phyloP scores from a whole-genome alignment of 2,797 vertebrate species.

The Tachyglossus aculeatus region DNA sequence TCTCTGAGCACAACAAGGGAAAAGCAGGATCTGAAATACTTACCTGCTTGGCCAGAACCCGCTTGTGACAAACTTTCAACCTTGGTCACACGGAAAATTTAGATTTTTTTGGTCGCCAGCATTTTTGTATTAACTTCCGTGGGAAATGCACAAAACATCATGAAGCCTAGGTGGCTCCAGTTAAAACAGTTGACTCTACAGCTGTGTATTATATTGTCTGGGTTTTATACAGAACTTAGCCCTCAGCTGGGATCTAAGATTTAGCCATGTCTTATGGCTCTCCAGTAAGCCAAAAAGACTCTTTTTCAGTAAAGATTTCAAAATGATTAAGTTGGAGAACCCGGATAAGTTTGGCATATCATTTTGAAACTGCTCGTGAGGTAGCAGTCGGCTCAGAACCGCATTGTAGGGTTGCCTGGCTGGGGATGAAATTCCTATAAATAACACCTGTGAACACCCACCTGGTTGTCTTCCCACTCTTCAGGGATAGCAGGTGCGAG shows the following conservation, averaged over 20 bases:
- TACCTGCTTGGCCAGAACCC: conserved; percentile 50
- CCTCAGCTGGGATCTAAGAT: too few relatives aligned
- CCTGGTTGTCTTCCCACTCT: background rate
- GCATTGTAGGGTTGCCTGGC: fast-evolving
- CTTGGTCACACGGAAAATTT: fast-evolving
- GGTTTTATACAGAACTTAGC: too few relatives aligned
- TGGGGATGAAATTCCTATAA: background rate
- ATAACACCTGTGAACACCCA: background rate
- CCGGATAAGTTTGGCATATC: background rate
- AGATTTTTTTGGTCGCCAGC: too few relatives aligned
- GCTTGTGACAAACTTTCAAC: background rate
- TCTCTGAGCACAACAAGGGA: conserved; percentile 24
- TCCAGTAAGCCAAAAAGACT: too few relatives aligned
- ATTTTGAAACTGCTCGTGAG: background rate
- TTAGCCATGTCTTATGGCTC: too few relatives aligned
- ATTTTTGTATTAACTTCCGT: too few relatives aligned
- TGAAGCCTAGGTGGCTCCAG: too few relatives aligned
- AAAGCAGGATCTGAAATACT: conserved; percentile 67
- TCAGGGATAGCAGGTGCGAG: fast-evolving
- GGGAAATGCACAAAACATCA: too few relatives aligned
- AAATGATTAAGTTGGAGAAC: fast-evolving
- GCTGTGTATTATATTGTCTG: too few relatives aligned
- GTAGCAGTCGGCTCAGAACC: background rate
- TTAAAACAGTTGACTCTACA: too few relatives aligned
- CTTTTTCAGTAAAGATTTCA: background rate